phyloP scores from a whole-genome alignment of 2,797 vertebrate genomes.

The Champsocephalus esox region DNA sequence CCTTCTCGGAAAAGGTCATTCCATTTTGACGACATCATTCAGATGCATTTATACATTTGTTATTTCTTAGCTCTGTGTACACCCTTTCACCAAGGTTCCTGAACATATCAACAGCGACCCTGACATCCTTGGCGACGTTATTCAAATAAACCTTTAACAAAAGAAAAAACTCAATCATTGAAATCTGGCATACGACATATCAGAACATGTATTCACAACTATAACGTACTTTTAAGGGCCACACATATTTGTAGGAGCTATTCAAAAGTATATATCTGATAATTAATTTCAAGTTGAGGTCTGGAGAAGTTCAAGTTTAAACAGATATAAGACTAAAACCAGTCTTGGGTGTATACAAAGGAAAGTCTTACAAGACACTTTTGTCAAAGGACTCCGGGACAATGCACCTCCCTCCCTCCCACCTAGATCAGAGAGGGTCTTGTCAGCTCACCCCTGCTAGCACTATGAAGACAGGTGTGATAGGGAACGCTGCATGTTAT shows the following conservation, averaged over 20 bases:
- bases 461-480: constrained; percentile 76
- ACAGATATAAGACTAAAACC: not conserved
- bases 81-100: too few species aligned
- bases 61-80: too few species aligned
- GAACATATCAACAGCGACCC: too few species aligned
- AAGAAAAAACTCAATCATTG: too few species aligned
- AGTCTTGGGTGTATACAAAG: not conserved
- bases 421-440: constrained; percentile 72
- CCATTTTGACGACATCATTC: too few species aligned
- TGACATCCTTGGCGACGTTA: too few species aligned
- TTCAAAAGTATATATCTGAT: not conserved
- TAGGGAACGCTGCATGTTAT: constrained; percentile 75
- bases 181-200: not conserved
- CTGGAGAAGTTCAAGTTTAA: not conserved
- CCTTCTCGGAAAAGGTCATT: too few species aligned
- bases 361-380: constrained; percentile 13
- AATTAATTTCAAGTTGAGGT: not conserved
- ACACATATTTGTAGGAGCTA: accelerated
- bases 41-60: too few species aligned
- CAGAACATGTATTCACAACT: not conserved
- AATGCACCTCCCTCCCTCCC: constrained; percentile 24
- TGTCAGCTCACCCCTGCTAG: constrained; percentile 73
- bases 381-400: constrained; percentile 31
- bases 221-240: not conserved
- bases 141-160: too few species aligned